These are phyloP conservation scores for Oscarella lobularis DNA, from an alignment of 37 sponge, comb jelly and placozoan genomes.

Conservation along the genomic window DNA sequence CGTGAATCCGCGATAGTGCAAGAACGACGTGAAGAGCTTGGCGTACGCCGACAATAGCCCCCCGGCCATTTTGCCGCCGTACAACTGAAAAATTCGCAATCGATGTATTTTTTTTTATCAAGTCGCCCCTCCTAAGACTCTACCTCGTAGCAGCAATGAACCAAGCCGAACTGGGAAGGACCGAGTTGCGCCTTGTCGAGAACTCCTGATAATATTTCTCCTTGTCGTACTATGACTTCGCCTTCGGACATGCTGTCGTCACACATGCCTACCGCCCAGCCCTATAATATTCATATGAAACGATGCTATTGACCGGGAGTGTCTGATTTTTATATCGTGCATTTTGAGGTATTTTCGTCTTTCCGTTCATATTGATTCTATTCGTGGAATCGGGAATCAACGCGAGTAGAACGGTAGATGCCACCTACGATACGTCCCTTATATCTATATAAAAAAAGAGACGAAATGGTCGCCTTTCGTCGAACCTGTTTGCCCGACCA, in stretches of 20 bases:
- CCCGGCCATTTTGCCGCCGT: slow-evolving; percentile 67
- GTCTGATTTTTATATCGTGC: too few species aligned
- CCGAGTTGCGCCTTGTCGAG: slow-evolving; percentile 95
- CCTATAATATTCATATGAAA: too few species aligned
- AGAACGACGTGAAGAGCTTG: slow-evolving; percentile 80
- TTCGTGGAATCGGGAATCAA: slow-evolving; percentile 46
- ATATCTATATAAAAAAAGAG: background rate
- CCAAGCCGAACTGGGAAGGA: slow-evolving; percentile 74
- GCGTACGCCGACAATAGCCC: slow-evolving; percentile 74
- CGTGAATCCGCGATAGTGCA: slow-evolving; percentile 81
- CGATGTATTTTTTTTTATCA: background rate
- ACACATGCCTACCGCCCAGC: too few species aligned
- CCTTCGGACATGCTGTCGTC: too few species aligned
- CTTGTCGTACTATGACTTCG: slow-evolving; percentile 80
- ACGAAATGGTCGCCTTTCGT: background rate
- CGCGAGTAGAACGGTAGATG: slow-evolving; percentile 58
- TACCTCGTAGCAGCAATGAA: slow-evolving; percentile 84
- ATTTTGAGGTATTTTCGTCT: slow-evolving; percentile 56
- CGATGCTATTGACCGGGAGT: too few species aligned
- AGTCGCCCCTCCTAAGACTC: background rate
- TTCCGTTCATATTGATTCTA: slow-evolving; percentile 54
- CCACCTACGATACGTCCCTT: too few species aligned
- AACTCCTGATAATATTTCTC: slow-evolving; percentile 87
- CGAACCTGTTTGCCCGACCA: slow-evolving; percentile 96
- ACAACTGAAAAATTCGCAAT: slow-evolving; percentile 36